Evolutionary conservation across 2,888 invertebrate genomes (phyloP).

Genomic region (Drosophila macrospina): DNA sequence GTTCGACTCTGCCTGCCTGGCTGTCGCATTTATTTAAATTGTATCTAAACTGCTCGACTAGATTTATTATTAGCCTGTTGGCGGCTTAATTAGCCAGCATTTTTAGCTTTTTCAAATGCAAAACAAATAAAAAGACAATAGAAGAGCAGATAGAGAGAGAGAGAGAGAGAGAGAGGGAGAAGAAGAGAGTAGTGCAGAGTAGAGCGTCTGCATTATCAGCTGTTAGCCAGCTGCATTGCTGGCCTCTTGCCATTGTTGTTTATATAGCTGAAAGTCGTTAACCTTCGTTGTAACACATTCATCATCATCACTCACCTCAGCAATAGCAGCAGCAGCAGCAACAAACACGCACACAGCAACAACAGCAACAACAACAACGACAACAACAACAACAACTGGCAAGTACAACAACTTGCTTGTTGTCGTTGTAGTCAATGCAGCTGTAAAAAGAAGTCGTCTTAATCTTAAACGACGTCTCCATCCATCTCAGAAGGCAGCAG

Average conservation of each 20-base stretch:
- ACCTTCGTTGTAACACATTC: conserved; percentile 82
- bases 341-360: conserved; percentile 52
- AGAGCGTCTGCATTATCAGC: conserved; percentile 64
- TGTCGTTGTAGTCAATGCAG: conserved; percentile 56
- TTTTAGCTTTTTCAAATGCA: conserved; percentile 1
- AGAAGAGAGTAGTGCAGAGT: too few relatives aligned
- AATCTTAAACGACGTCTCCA: conserved; percentile 82
- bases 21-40: conserved; percentile 80
- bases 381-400: conserved; percentile 51
- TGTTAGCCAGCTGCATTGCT: conserved; percentile 44
- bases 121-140: conserved; percentile 27
- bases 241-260: conserved; percentile 49
- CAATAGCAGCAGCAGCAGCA: conserved; percentile 54
- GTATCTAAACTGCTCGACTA: conserved; percentile 63
- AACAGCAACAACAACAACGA: conserved; percentile 45
- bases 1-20: conserved; percentile 42
- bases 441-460: conserved; percentile 81
- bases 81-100: conserved; percentile 71
- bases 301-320: conserved; percentile 80
- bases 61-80: conserved; percentile 75
- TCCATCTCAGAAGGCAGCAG: conserved; percentile 71
- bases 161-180: conserved; percentile 8
- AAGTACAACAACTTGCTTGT: conserved; percentile 36
- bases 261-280: conserved; percentile 82
- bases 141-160: background rate